Evolutionary conservation across 2,888 invertebrate genomes (phyloP), one percentile per base, ranked within the genome.

Genomic region (Eilema caniola): DNA sequence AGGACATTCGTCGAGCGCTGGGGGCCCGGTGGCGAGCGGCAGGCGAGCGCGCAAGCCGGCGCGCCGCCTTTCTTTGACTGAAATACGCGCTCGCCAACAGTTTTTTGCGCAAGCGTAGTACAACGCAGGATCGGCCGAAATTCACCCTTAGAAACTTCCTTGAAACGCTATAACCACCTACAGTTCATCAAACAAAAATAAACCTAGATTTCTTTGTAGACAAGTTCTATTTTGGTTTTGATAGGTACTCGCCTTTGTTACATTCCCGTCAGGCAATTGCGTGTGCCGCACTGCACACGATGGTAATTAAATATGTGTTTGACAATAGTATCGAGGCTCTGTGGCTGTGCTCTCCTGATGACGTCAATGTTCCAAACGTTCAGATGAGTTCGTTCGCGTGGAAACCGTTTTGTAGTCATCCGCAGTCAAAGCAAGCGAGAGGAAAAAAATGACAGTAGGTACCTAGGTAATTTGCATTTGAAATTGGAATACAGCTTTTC

Each of bases 221-320:
- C 53, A 78, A 71, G 74, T 73, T 28, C 37, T 41, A 60, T 70
- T 81, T 83, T 56, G n/a, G 33, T 31, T 47, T 65, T 8, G 37
- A 3, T 8, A 4, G 33, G 66, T n/a, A 62, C 47, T 56, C 4
- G 10, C 5, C 20, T 69, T 79, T 82, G 61, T 69, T 62, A 10
- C 71, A 59, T 79, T 81, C 24, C 75, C 64, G 31, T 33, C 57
- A 79, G 63, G 41, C 69, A 23, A 61, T 90, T 94, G 85, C 92
- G 95, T 88, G 95, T 96, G 90, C 94, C 95, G 95, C 95, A 95
- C 95, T 95, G 95, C 95, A 95, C 93, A 95, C 94, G 94, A 89
- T 90, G 89, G 91, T 94, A 93, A 94, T 94, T 94, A 94, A 94
- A 94, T 94, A 94, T 93, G 93, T 94, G 93, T 94, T 94, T 94